Percentiles rank a stretch among this genome's conserved stretches.
These are phyloP conservation scores for Gisinianus flammeolus DNA, from an alignment of 2,888 invertebrate genomes.

Conservation along the genomic window DNA sequence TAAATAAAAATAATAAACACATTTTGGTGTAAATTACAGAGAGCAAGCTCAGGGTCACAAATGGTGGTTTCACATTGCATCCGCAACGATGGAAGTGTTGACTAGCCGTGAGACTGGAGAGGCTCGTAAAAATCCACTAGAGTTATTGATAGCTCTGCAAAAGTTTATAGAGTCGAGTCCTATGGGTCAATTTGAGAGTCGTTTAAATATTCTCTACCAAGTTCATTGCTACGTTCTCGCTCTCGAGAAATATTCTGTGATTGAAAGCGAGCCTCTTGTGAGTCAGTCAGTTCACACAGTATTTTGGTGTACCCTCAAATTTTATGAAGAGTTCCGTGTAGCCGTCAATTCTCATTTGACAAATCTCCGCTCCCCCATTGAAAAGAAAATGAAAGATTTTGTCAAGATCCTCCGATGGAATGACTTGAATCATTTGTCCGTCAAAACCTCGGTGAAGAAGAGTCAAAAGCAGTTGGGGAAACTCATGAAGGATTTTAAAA, in stretches of 20 bases:
- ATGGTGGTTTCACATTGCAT: constrained; percentile 91
- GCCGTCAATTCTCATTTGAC: constrained; percentile 72
- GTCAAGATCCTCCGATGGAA: constrained; percentile 95
- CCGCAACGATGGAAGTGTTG: constrained; percentile 61
- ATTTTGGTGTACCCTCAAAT: constrained; percentile 81
- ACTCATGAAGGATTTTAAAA: constrained; percentile 75
- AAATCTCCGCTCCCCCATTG: constrained; percentile 78
- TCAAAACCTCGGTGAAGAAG: constrained; percentile 86
- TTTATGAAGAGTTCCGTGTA: constrained; percentile 78
- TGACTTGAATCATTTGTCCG: constrained; percentile 92
- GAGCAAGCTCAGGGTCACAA: constrained; percentile 74
- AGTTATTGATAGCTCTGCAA: constrained; percentile 70
- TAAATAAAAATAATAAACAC: too few relatives aligned
- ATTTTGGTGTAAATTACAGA: constrained; percentile 61
- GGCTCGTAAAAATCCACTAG: constrained; percentile 60
- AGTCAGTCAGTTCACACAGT: not conserved
- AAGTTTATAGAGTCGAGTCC: constrained; percentile 83
- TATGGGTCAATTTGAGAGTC: constrained; percentile 80
- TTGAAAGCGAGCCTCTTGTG: not conserved
- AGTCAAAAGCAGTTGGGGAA: constrained; percentile 87
- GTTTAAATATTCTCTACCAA: constrained; percentile 77
- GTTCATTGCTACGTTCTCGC: constrained; percentile 81
- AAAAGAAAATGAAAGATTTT: constrained; percentile 89
- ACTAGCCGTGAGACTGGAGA: constrained; percentile 23
- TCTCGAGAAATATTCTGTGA: constrained; percentile 62